phyloP scores from a whole-genome alignment of 2,113 vertebrate species.

The Anser cygnoides region DNA sequence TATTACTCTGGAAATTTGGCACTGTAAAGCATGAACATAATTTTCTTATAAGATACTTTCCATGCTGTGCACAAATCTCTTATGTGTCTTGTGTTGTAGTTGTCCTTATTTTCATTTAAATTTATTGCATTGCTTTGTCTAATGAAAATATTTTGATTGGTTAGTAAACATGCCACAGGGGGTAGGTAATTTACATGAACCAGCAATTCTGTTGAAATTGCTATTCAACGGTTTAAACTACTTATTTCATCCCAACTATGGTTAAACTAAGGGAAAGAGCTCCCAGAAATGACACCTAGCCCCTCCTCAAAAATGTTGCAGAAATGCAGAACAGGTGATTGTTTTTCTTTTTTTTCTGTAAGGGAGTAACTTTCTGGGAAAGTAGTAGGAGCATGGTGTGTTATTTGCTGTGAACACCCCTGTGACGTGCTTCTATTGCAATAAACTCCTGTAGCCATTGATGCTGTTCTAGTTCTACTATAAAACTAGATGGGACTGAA shows the following conservation, averaged over 20 bases:
- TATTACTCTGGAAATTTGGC: constrained; percentile 6
- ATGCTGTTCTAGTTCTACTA: neutral
- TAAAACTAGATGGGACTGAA: constrained; percentile 27
- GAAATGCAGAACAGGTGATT: neutral
- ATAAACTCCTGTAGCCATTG: neutral
- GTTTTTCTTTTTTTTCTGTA: neutral
- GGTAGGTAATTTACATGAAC: constrained; percentile 54
- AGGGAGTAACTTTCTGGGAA: neutral
- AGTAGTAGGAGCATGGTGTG: neutral
- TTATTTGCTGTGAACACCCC: neutral
- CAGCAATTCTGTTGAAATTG: constrained; percentile 37
- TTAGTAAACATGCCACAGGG: constrained; percentile 62
- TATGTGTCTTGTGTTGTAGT: constrained; percentile 27
- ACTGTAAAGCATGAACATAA: constrained; percentile 28
- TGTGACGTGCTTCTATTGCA: neutral
- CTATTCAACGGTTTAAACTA: constrained; percentile 33
- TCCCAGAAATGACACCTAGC: neutral
- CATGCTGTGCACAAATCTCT: constrained; percentile 60
- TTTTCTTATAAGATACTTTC: constrained; percentile 64
- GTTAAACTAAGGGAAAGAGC: neutral
- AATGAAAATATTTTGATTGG: constrained; percentile 63
- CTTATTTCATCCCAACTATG: neutral
- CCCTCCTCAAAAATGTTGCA: neutral
- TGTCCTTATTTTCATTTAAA: constrained; percentile 65
- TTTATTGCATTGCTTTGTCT: constrained; percentile 64